Evolutionary conservation across 2,113 vertebrate genomes (phyloP).

Genomic region (Lampris incognitus): DNA sequence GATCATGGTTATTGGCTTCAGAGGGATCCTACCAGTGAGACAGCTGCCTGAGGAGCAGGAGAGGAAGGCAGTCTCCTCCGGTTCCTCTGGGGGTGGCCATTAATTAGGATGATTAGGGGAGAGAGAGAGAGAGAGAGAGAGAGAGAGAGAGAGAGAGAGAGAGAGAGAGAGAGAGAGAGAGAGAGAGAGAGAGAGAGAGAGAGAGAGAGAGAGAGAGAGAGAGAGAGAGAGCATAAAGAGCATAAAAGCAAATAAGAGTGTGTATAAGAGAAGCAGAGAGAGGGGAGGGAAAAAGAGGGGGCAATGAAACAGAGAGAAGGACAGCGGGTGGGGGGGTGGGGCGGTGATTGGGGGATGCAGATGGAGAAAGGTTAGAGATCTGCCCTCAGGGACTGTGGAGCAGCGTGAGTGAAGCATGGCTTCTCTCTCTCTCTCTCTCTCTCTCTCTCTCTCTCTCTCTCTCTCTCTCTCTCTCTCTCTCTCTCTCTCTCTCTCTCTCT

Average conservation of each 20-base stretch:
- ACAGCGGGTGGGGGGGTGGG: background rate
- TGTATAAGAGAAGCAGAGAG: slow-evolving; percentile 6
- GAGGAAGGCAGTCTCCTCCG: slow-evolving; percentile 11
- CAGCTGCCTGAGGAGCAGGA: slow-evolving; percentile 2
- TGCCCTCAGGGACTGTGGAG: slow-evolving; percentile 64
- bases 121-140: slow-evolving; percentile 2
- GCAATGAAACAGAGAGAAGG: background rate
- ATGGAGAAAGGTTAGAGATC: slow-evolving; percentile 77
- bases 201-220: background rate
- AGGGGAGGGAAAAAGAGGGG: slow-evolving; percentile 21
- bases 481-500: slow-evolving; percentile 8
- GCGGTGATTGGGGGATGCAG: slow-evolving; percentile 41
- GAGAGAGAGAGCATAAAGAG: background rate
- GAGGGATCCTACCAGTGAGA: background rate
- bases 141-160: background rate
- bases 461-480: background rate
- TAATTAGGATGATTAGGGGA: slow-evolving; percentile 72
- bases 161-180: background rate
- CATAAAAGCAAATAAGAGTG: background rate
- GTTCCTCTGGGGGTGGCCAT: slow-evolving; percentile 57
- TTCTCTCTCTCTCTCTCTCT: slow-evolving; percentile 5
- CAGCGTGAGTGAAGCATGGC: slow-evolving; percentile 49
- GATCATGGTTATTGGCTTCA: background rate
- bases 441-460: background rate
- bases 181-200: slow-evolving; percentile 21